Evolutionary conservation across 2,797 vertebrate genomes (phyloP), one percentile per base, ranked within the genome.

Genomic region (Percopsis omiscomaycus): DNA sequence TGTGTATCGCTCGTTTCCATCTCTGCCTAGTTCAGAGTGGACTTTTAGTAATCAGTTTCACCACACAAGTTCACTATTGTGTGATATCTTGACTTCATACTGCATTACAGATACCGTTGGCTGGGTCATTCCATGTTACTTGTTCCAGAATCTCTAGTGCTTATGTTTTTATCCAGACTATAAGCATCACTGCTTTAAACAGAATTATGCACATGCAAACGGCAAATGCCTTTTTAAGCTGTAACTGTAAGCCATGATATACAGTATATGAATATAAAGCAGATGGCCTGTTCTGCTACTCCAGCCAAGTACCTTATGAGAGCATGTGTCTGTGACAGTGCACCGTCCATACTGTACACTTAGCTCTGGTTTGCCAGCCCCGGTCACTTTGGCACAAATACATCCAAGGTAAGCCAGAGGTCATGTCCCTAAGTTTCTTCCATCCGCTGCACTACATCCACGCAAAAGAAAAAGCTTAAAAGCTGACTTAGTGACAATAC

Each of bases 361-460:
- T 32, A 57, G 16, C 55, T 55, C 59, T 48, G 46, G 14, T 12
- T 27, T 52, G 61, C 57, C 68, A 63, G 37, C 59, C 71, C 44
- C 32, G 30, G 55, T 66, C 64, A 64, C 62, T 74, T 22, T 71
- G 54, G 71, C 60, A 61, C 56, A 58, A 54, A 66, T 29, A 61
- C 63, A 71, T 42, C 53, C 60, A 48, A 72, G n/a, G 29, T 11
- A 15, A 79, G 65, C 59, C 53, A 66, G 53, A 72, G 71, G 74
- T 74, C 62, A 59, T 30, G 47, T 52, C 55, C 70, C 58, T 65
- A 11, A 37, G 49, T 54, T 55, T 32, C 28, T 60, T 59, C 63
- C 15, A 47, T 56, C 50, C 10, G 3, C n/a, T 53, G 32, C 22
- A 32, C 37, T 6, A 42, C 52, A 70, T 65, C 0, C 0, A 73